phyloP scores from a whole-genome alignment of 2,113 vertebrate species.

The Macheiramphus alcinus region DNA sequence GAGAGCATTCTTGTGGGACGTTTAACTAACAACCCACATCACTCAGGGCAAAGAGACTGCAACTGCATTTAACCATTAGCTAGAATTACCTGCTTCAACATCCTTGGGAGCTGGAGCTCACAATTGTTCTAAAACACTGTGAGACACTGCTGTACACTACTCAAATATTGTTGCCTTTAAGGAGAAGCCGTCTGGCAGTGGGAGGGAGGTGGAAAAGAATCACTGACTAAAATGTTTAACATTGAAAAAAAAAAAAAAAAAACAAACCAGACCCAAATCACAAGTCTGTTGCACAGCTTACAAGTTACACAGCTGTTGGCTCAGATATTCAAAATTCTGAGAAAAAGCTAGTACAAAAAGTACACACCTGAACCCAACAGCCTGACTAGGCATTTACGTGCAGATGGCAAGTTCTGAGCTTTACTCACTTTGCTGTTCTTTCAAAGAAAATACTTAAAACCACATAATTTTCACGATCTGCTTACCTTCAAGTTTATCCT shows the following conservation, averaged over 20 bases:
- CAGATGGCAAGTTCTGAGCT: slow-evolving; percentile 21
- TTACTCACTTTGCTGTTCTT: not conserved
- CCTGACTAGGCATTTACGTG: not conserved
- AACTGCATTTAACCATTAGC: not conserved
- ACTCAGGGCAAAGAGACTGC: not conserved
- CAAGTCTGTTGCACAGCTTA: too few species aligned
- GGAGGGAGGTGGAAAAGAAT: not conserved
- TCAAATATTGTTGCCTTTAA: not conserved
- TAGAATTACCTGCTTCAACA: not conserved
- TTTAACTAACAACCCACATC: not conserved
- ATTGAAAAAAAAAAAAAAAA: not conserved
- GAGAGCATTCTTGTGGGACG: not conserved
- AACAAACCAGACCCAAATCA: not conserved
- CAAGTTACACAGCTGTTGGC: slow-evolving; percentile 6
- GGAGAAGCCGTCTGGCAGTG: not conserved
- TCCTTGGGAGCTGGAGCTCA: not conserved
- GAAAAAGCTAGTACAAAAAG: slow-evolving; percentile 49
- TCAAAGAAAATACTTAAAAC: not conserved
- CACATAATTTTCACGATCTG: rapidly evolving
- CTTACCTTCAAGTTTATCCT: slow-evolving; percentile 92
- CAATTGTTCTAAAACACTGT: not conserved
- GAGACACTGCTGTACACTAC: not conserved
- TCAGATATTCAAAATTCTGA: slow-evolving; percentile 7
- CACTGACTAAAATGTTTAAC: not conserved
- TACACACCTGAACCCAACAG: not conserved